Evolutionary conservation across 2,113 vertebrate genomes (phyloP), one percentile per base, ranked within the genome.

Genomic region (Penelope pileata): DNA sequence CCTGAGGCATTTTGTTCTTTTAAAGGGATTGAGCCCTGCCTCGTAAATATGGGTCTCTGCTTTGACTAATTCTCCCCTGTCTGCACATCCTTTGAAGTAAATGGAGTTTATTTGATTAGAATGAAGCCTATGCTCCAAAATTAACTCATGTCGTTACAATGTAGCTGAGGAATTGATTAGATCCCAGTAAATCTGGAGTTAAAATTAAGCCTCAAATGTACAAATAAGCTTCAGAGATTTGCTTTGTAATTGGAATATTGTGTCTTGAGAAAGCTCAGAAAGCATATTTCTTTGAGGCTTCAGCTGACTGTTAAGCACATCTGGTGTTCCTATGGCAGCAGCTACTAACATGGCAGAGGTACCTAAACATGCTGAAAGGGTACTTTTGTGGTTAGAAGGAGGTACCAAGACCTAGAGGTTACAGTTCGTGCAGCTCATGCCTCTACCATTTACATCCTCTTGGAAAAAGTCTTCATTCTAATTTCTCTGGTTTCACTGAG

Each of bases 71-170:
- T 95, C 79, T 19, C 69, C 47, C 40, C 88, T 84, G 82, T 59
- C 84, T 88, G 67, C 64, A 22, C 68, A 69, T 85, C 66, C 85
- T 84, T 86, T 93, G 79, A 94, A 95, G 86, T 92, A 88, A 94
- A 96, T 87, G 76, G 81, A 34, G 38, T 84, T 96, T 91, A 90
- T 83, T 93, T 93, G 82, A 84, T 94, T 91, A 76, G 85, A 86
- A 84, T 86, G 79, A 93, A 96, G 88, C 83, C 73, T 78, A 22
- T 86, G 42, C 54, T 89, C 77, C 83, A 85, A 40, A 95, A 92
- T 94, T 93, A 87, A 79, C 53, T 83, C 58, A 34, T 45, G 53
- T 74, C 47, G 23, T 94, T 8, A 5, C 82, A 80, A 38, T 2
- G 1, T 64, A 68, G 54, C 78, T 50, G 36, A 89, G 73, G 60